Base-by-base conservation (phyloP, 2,113 vertebrate genomes). In the Pogona vitticeps region DNA sequence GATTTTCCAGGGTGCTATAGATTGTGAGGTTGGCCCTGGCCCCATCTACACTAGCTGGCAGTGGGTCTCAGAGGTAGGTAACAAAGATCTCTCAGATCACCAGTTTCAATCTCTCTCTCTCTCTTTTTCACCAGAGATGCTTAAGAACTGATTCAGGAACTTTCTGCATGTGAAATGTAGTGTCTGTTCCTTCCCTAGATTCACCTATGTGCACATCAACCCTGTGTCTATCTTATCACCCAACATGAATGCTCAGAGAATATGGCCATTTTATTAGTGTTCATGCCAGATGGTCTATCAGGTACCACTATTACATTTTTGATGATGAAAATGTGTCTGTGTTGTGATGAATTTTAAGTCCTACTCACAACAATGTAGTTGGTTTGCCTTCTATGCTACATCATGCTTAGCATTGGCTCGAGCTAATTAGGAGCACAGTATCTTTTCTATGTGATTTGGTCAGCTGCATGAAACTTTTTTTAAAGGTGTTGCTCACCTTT, bases 381-480 rank as follows among this genome's bases (percentile, higher is more conserved):
- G 36, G 12, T 72, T 72, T 46, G 1, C 14, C 38, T 33, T 28
- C 71, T 84, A 1, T 15, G 56, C 56, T 63, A 61, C 59, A 75
- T 38, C 18, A 40, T 61, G 15, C 28, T 63, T 42, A 61, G 56
- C 15, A 84, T n/a, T 56, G 5, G 31, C 26, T 18, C 21, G 73
- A 42, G 73, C 15, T 61, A 38, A 75, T 26, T 31, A 12, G 17
- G 31, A n/a, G 31, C 26, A 28, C 36, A 40, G 46, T 36, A 12
- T 40, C 31, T 83, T 83, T 61, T 38, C 36, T 84, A 18, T 82
- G 71, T 76, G 56, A 61, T 75, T 36, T 63, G 71, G 82, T 71
- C 75, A 31, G 33, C n/a, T 63, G 73, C 36, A 42, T 65, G 20
- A 31, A 76, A 70, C 61, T 79, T 42, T 14, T 75, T 63, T 38